Evolutionary conservation across 2,888 invertebrate species (phyloP).

Genomic region (Oxystoma pomonae): DNA sequence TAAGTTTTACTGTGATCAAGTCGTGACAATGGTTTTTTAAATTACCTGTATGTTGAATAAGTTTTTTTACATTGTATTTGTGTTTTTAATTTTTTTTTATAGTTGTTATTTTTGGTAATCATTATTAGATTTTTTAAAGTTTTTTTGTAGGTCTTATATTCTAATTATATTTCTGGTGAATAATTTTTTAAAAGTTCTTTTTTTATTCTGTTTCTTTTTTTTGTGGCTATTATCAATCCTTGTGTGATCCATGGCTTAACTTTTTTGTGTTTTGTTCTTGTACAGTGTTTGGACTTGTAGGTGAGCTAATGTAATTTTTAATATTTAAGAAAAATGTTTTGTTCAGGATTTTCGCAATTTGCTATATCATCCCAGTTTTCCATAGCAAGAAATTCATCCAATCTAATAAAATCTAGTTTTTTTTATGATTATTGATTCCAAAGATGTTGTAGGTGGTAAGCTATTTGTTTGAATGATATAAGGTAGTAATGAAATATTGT

Average conservation of each 20-base stretch:
- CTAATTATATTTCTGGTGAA: background rate
- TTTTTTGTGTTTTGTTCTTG: background rate
- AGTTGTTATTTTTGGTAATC: background rate
- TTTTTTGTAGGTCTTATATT: background rate
- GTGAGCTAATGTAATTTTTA: background rate
- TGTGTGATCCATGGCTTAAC: conserved; percentile 1
- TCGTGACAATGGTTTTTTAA: background rate
- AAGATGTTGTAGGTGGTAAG: background rate
- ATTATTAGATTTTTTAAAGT: background rate
- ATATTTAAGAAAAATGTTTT: background rate
- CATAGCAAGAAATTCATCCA: background rate
- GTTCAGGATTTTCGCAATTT: background rate
- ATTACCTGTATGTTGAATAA: background rate
- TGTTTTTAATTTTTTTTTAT: background rate
- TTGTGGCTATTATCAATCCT: background rate
- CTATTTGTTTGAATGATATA: background rate
- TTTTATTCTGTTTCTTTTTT: background rate
- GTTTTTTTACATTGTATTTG: background rate
- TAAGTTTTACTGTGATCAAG: background rate
- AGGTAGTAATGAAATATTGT: background rate
- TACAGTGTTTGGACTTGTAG: background rate
- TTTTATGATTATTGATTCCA: background rate
- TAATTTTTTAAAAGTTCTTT: background rate
- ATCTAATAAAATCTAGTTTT: background rate
- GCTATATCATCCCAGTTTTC: background rate